Conservation (phyloP, 2,797 vertebrate genomes). For the Chelon auratus region DNA sequence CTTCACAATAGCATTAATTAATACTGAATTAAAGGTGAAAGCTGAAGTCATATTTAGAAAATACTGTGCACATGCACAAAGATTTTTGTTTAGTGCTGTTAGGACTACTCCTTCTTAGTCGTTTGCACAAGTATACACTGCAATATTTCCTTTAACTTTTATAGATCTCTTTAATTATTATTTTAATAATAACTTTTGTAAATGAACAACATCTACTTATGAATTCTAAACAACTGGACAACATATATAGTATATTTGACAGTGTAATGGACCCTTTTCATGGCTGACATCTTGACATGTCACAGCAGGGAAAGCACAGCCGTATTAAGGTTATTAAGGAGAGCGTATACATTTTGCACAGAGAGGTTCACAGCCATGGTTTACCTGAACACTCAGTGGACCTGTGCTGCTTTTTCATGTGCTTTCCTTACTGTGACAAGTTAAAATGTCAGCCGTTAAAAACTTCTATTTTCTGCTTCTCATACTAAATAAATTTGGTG, state of each 20-base stretch:
- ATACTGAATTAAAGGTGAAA: constrained; percentile 1
- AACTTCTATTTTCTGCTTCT: neutral
- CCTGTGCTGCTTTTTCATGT: too few relatives aligned
- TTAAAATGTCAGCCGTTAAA: too few relatives aligned
- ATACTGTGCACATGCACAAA: neutral
- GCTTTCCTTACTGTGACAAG: too few relatives aligned
- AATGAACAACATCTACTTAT: neutral
- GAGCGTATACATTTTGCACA: too few relatives aligned
- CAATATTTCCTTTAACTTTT: neutral
- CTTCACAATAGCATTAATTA: constrained; percentile 4
- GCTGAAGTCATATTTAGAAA: neutral
- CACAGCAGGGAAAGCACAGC: too few relatives aligned
- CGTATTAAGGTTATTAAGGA: too few relatives aligned
- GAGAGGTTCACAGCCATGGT: too few relatives aligned
- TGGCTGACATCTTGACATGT: too few relatives aligned
- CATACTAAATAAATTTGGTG: neutral
- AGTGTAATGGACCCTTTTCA: neutral
- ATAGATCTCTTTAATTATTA: neutral
- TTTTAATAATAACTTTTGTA: too few relatives aligned
- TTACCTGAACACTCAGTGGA: too few relatives aligned
- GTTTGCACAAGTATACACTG: neutral
- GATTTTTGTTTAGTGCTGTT: neutral
- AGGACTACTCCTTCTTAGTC: neutral
- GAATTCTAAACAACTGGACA: neutral
- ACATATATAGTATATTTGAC: neutral